A percentile compares a stretch with the other conserved stretches of the same genome.
phyloP scores from a whole-genome alignment of 2,888 invertebrate species.

The Therioaphis trifolii region DNA sequence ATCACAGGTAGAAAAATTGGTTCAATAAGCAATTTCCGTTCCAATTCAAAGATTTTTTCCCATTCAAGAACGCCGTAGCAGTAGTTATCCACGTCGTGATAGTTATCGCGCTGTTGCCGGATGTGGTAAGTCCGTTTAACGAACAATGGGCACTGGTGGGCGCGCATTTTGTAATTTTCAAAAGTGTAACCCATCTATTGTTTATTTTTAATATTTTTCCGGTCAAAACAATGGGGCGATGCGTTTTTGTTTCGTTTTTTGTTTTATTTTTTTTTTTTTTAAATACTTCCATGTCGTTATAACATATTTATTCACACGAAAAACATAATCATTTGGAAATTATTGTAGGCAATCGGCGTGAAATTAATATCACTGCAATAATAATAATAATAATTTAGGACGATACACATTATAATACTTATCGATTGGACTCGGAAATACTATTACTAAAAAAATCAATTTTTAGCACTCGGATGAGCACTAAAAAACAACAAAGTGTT shows the following conservation, averaged over 20 bases:
- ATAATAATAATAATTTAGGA: no score
- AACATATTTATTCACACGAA: no score
- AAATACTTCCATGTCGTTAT: no score
- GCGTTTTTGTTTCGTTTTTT: background rate
- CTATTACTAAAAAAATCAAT: no score
- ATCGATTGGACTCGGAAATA: no score
- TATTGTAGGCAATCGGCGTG: no score
- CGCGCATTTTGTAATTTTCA: slow-evolving; percentile 31
- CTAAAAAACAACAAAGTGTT: no score
- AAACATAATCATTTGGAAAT: no score
- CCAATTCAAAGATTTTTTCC: background rate
- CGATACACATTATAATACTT: no score
- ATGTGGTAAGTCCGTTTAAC: slow-evolving; percentile 46
- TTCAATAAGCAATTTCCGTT: slow-evolving; percentile 1
- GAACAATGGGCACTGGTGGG: slow-evolving; percentile 41
- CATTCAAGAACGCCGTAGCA: background rate
- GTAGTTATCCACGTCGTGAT: background rate
- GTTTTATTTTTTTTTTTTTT: background rate
- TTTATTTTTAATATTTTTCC: slow-evolving; percentile 22
- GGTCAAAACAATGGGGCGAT: slow-evolving; percentile 19
- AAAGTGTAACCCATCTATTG: slow-evolving; percentile 25
- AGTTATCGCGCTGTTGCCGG: slow-evolving; percentile 33
- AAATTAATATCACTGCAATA: no score
- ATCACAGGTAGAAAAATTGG: background rate
- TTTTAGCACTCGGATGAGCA: no score